A percentile compares a stretch with the other conserved stretches of the same genome.
These are phyloP conservation scores for Porites australiensis DNA, from an alignment of 64 coral and sea anemone species.

Conservation along the genomic window DNA sequence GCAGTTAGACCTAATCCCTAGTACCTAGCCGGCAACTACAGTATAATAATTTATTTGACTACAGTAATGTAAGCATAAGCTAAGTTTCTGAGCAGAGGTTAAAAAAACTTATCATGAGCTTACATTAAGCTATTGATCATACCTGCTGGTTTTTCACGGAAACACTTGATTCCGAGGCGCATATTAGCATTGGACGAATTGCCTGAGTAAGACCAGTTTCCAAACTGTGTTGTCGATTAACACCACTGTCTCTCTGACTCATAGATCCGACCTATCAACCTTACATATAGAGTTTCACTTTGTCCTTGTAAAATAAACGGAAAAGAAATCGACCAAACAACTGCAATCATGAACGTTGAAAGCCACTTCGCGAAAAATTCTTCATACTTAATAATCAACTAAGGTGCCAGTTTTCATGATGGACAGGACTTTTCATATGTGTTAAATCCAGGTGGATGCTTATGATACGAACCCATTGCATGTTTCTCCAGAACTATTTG, in stretches of 20 bases:
- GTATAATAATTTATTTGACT: too few species aligned
- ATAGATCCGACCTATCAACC: constrained; percentile 47
- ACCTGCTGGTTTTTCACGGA: constrained; percentile 47
- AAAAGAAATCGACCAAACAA: neutral
- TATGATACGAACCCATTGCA: constrained; percentile 50
- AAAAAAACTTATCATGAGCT: too few species aligned
- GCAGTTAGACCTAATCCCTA: too few species aligned
- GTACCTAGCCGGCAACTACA: too few species aligned
- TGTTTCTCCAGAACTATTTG: constrained; percentile 50
- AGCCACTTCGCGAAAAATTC: constrained; percentile 3
- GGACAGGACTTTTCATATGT: neutral
- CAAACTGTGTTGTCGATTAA: constrained; percentile 58
- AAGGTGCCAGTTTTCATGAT: constrained; percentile 1
- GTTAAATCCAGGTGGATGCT: constrained; percentile 18
- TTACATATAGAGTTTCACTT: constrained; percentile 15
- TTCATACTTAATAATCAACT: too few species aligned
- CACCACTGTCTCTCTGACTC: constrained; percentile 60
- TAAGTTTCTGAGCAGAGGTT: too few species aligned
- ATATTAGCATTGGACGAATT: constrained; percentile 64
- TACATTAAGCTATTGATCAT: neutral
- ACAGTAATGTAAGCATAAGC: too few species aligned
- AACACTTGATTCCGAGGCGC: constrained; percentile 57
- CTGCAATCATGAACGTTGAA: constrained; percentile 11
- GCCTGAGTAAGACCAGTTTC: constrained; percentile 70
- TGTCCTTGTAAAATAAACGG: constrained; percentile 19